Conservation (phyloP, 2,888 invertebrate genomes). For the Macrophya alboannulata region DNA sequence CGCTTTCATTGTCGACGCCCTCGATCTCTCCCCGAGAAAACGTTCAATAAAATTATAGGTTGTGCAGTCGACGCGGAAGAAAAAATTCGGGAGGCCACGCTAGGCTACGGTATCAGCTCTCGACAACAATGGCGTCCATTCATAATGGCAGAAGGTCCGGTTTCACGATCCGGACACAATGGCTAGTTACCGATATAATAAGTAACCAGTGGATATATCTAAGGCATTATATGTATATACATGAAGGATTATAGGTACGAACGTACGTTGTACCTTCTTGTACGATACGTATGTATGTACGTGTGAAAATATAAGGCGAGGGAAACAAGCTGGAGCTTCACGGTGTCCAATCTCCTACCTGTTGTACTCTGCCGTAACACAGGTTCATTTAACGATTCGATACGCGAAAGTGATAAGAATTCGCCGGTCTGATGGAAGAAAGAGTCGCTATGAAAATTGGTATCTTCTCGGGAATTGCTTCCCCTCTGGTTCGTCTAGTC, state of each 20-base stretch:
- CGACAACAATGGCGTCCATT: constrained; percentile 49
- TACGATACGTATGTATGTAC: not conserved
- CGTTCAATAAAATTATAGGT: constrained; percentile 48
- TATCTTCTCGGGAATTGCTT: not conserved
- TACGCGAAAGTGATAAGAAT: not conserved
- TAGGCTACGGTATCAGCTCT: constrained; percentile 40
- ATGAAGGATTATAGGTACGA: not conserved
- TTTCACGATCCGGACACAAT: constrained; percentile 39
- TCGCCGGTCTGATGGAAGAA: not conserved
- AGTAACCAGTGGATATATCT: constrained; percentile 4
- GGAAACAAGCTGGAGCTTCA: constrained; percentile 9
- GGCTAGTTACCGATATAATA: constrained; percentile 39
- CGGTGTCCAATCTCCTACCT: not conserved
- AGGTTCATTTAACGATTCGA: not conserved
- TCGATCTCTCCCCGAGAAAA: constrained; percentile 40
- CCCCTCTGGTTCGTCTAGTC: not conserved
- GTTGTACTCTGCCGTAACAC: not conserved
- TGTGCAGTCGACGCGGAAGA: constrained; percentile 34
- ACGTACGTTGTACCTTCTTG: not conserved
- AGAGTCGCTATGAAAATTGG: not conserved
- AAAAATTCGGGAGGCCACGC: constrained; percentile 39
- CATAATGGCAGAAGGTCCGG: constrained; percentile 50
- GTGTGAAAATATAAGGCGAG: not conserved
- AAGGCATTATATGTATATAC: not conserved
- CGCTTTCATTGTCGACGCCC: constrained; percentile 41